phyloP scores from a whole-genome alignment of 1,140 invertebrate species.

The Drosophila pseudoobscura region DNA sequence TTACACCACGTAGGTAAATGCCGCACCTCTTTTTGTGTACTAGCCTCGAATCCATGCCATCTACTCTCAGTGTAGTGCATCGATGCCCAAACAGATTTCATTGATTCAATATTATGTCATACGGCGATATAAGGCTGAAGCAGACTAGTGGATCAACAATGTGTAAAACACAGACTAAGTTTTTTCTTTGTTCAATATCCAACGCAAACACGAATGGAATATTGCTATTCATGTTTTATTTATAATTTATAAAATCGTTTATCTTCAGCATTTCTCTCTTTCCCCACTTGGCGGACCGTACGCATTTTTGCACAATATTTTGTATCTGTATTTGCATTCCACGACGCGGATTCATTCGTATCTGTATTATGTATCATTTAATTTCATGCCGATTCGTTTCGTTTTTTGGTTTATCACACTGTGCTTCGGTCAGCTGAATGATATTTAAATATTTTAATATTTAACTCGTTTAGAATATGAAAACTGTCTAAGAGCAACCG shows the following conservation, averaged over 20 bases:
- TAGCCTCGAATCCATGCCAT: not conserved
- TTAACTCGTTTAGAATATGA: conserved; percentile 68
- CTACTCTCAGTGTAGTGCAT: not conserved
- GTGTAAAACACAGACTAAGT: conserved; percentile 27
- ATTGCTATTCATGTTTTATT: conserved; percentile 76
- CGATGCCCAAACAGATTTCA: not conserved
- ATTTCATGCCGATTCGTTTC: conserved; percentile 7
- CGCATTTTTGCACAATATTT: conserved; percentile 66
- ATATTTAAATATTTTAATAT: conserved; percentile 53
- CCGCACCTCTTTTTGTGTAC: too few species aligned
- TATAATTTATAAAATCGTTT: conserved; percentile 77
- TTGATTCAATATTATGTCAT: conserved; percentile 24
- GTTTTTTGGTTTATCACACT: conserved; percentile 67
- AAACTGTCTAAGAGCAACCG: conserved; percentile 46
- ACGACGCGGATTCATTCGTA: conserved; percentile 15
- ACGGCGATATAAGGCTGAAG: not conserved
- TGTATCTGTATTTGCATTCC: conserved; percentile 25
- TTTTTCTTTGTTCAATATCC: conserved; percentile 28
- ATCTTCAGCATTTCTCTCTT: conserved; percentile 36
- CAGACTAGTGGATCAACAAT: conserved; percentile 17
- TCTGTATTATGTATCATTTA: conserved; percentile 13
- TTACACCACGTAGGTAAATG: too few species aligned
- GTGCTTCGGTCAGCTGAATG: conserved; percentile 19
- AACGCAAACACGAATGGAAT: conserved; percentile 47
- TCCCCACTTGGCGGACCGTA: conserved; percentile 28